A percentile compares a stretch with the other conserved stretches of the same genome.
Evolutionary conservation across 2,797 vertebrate species (phyloP).

Genomic region (Pipistrellus pygmaeus): DNA sequence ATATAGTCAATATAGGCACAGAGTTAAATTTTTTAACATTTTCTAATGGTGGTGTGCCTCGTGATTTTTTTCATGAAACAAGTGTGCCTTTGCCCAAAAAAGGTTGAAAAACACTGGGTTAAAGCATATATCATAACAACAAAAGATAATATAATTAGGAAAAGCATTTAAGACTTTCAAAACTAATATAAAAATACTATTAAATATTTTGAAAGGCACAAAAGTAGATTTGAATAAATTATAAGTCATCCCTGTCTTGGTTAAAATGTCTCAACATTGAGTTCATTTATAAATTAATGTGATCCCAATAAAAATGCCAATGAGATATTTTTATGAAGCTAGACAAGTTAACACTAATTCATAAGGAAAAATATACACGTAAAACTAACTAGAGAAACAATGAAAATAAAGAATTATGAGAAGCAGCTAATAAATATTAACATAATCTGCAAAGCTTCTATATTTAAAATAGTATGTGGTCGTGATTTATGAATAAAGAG

Average conservation of each 20-base stretch:
- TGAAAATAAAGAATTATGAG: slow-evolving; percentile 26
- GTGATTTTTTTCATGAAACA: too few species aligned
- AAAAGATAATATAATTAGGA: slow-evolving; percentile 20
- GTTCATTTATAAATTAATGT: slow-evolving; percentile 29
- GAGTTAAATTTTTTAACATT: too few species aligned
- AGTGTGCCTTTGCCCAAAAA: too few species aligned
- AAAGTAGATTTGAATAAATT: slow-evolving; percentile 5
- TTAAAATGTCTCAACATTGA: slow-evolving; percentile 4
- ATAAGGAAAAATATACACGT: slow-evolving; percentile 40
- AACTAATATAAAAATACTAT: slow-evolving; percentile 35
- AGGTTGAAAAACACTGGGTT: too few species aligned
- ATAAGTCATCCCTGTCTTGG: slow-evolving; percentile 23
- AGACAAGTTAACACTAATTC: slow-evolving; percentile 24
- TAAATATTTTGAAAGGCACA: slow-evolving; percentile 44
- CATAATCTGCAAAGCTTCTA: neutral
- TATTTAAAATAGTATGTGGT: neutral
- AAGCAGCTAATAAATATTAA: neutral
- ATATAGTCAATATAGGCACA: too few species aligned
- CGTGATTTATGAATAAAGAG: neutral
- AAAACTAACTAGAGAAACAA: slow-evolving; percentile 28
- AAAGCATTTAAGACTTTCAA: slow-evolving; percentile 59
- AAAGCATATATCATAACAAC: slow-evolving; percentile 4
- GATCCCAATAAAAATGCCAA: slow-evolving; percentile 42
- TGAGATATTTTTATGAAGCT: slow-evolving; percentile 29
- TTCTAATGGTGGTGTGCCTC: too few species aligned